Conservation (phyloP, 2,797 vertebrate species). For the Siniperca undulata region DNA sequence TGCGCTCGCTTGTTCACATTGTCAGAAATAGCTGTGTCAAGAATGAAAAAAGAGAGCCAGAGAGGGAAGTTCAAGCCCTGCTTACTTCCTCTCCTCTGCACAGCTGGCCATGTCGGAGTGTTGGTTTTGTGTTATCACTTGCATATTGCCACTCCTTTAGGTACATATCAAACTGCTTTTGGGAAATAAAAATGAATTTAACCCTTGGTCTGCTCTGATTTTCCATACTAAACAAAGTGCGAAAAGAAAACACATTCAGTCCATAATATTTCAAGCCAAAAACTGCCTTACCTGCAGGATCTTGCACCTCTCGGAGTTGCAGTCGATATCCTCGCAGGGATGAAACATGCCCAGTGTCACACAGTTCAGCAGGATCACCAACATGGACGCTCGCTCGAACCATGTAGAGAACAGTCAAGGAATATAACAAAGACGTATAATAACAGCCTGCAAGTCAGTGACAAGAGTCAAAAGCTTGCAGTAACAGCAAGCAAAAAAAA, state of each 20-base stretch:
- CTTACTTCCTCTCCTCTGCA: neutral
- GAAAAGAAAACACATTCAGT: neutral
- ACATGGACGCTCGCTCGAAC: slow-evolving; percentile 98
- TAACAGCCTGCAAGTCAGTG: neutral
- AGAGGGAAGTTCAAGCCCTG: neutral
- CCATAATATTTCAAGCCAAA: neutral
- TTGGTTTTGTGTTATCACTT: neutral
- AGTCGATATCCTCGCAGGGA: slow-evolving; percentile 95
- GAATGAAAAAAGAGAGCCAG: neutral
- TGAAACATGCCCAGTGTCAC: slow-evolving; percentile 99
- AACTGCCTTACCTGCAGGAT: slow-evolving; percentile 91
- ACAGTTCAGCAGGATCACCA: slow-evolving; percentile 99
- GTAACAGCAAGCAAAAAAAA: neutral
- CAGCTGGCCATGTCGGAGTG: neutral
- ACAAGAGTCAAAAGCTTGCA: slow-evolving; percentile 1
- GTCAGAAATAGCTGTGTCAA: neutral
- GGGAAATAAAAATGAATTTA: neutral
- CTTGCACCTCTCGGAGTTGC: slow-evolving; percentile 93
- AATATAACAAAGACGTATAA: slow-evolving; percentile 37
- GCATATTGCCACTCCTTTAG: neutral
- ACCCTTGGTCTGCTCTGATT: neutral
- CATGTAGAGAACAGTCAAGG: slow-evolving; percentile 89
- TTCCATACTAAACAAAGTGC: neutral
- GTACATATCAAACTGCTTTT: neutral
- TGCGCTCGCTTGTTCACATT: neutral